phyloP scores from a whole-genome alignment of 2,797 vertebrate genomes.

The Anableps anableps region DNA sequence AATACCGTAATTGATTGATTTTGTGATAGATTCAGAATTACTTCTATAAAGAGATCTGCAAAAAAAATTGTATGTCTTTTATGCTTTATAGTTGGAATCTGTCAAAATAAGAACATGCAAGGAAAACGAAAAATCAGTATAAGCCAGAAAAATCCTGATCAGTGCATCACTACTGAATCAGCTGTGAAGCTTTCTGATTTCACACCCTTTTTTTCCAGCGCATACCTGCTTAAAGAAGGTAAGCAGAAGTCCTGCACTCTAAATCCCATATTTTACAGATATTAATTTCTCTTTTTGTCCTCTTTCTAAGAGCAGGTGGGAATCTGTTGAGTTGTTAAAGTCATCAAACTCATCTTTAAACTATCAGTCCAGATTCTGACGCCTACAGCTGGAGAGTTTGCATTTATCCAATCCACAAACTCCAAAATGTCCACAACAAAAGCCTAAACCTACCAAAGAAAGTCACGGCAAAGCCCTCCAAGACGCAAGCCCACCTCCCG shows the following conservation, averaged over 20 bases:
- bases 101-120: background rate
- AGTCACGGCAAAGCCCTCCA: slow-evolving; percentile 94
- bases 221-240: background rate
- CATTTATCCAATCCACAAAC: background rate
- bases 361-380: background rate
- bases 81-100: background rate
- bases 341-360: background rate
- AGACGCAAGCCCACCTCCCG: slow-evolving; percentile 88
- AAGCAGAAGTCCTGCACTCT: background rate
- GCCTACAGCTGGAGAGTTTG: background rate
- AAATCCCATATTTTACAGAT: background rate
- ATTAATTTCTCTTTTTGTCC: background rate
- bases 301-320: background rate
- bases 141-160: background rate
- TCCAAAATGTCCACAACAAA: background rate
- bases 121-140: background rate
- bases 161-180: background rate
- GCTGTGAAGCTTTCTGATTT: background rate
- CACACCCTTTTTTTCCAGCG: background rate
- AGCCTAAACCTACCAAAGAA: slow-evolving; percentile 87
- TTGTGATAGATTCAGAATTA: background rate
- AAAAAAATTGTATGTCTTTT: background rate
- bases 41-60: background rate
- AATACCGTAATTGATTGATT: background rate
- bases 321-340: background rate